phyloP scores from a whole-genome alignment of 2,113 vertebrate species.

The Chitala chitala region DNA sequence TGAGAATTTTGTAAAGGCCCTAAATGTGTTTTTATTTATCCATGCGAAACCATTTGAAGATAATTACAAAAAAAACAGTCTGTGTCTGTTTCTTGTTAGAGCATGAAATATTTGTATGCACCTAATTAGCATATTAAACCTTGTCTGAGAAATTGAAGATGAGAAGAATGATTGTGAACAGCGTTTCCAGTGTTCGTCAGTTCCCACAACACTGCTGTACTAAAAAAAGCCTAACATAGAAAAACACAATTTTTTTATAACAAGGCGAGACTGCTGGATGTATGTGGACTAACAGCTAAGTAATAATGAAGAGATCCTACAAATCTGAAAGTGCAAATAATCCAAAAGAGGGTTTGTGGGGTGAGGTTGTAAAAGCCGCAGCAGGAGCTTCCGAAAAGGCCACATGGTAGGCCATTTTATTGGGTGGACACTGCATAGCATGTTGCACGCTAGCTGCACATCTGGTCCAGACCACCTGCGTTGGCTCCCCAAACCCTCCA shows the following conservation, averaged over 20 bases:
- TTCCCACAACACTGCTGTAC: neutral
- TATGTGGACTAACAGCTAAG: too few species aligned
- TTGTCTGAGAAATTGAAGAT: neutral
- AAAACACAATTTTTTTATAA: neutral
- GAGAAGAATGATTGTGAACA: neutral
- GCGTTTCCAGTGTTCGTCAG: neutral
- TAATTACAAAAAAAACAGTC: neutral
- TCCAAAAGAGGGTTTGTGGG: too few species aligned
- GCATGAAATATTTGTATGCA: neutral
- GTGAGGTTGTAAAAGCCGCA: neutral
- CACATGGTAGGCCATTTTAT: constrained; percentile 33
- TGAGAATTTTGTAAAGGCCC: neutral
- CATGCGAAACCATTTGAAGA: neutral
- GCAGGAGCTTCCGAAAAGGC: constrained; percentile 5
- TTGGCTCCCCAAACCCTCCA: neutral
- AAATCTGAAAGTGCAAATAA: too few species aligned
- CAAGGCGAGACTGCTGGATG: neutral
- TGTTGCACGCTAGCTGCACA: neutral
- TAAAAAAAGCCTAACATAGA: neutral
- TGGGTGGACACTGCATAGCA: constrained; percentile 17
- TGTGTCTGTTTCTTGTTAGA: neutral
- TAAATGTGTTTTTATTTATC: neutral
- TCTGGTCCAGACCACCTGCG: neutral
- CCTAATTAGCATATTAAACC: neutral
- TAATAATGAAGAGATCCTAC: too few species aligned